Base-by-base conservation (phyloP, 2,113 vertebrate genomes). In the Microcebus lehilahytsara region DNA sequence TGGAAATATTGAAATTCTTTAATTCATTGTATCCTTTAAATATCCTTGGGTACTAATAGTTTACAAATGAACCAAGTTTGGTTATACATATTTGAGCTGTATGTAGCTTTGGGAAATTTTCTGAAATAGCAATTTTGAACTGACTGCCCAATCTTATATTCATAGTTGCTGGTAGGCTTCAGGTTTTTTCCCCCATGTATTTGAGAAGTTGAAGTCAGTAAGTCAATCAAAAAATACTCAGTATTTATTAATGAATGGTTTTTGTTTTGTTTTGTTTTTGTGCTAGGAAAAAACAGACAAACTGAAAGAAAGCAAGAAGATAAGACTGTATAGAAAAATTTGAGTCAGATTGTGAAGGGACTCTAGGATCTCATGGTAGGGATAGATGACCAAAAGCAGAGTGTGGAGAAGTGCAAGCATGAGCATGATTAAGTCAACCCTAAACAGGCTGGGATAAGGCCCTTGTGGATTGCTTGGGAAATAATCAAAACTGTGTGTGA, bases 71-170 rank as follows among this genome's bases (percentile, higher is more conserved):
- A 42, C 51, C 17, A 87, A 42, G 9, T 92, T 88, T 34, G 42
- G 34, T 64, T 75, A 77, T 88, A 20, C 12, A 34, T 92, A 49
- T 64, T 84, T 92, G 42, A 92, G 37, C 88, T 88, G 12, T 64
- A 37, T 20, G 1, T 72, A 83, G 23, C 30, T 84, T 20, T 46
- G 87, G 14, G 27, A 83, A 69, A 56, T 84, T 88, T 92, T 92
- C 69, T 58, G 71, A 95, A 90, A 90, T 85, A 75, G n/a, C 34
- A 90, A 37, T 89, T 89, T 93, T 89, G 40, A 84, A 71, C 49
- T 53, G 32, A 84, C 30, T 53, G 7, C 22, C 4, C n/a, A 85
- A 32, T 92, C 30, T 92, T 74, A 69, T 53, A 37, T 88, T 88
- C 53, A 42, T 84, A 49, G 19, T 71, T 71, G 34, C 1, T 84